Conservation (phyloP, 2,888 invertebrate species). For the Leptinotarsa rubiginosa region DNA sequence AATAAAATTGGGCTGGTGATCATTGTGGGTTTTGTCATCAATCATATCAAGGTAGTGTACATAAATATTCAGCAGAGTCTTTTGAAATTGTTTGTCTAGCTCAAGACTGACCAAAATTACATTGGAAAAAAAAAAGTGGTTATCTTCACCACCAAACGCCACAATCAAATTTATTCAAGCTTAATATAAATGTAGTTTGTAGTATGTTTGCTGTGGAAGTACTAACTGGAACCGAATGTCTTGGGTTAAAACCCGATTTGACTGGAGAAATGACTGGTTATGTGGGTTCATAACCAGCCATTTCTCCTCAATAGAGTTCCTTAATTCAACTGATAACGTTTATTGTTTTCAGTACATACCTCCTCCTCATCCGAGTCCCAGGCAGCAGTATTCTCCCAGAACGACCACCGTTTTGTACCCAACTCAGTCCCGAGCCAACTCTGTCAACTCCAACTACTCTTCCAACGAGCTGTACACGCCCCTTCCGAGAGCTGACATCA, state of each 20-base stretch:
- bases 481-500: slow-evolving; percentile 77
- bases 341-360: slow-evolving; percentile 50
- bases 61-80: not conserved
- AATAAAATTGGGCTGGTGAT: not conserved
- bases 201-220: not conserved
- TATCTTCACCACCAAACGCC: not conserved
- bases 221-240: not conserved
- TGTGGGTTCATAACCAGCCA: not conserved
- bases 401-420: slow-evolving; percentile 55
- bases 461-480: slow-evolving; percentile 68
- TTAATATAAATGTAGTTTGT: too few species aligned
- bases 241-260: not conserved
- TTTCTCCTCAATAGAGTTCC: not conserved
- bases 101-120: slow-evolving; percentile 1
- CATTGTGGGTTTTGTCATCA: not conserved
- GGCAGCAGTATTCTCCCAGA: slow-evolving; percentile 61
- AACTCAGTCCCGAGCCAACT: slow-evolving; percentile 49
- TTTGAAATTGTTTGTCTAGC: not conserved
- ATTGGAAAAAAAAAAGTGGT: not conserved
- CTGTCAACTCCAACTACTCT: slow-evolving; percentile 52
- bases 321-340: not conserved
- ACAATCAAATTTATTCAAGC: too few species aligned
- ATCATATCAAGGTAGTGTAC: not conserved
- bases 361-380: slow-evolving; percentile 58
- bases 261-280: too few species aligned